A percentile compares a stretch with the other conserved stretches of the same genome.
phyloP scores from a whole-genome alignment of 2,113 vertebrate species.

The Glaucomys volans region DNA sequence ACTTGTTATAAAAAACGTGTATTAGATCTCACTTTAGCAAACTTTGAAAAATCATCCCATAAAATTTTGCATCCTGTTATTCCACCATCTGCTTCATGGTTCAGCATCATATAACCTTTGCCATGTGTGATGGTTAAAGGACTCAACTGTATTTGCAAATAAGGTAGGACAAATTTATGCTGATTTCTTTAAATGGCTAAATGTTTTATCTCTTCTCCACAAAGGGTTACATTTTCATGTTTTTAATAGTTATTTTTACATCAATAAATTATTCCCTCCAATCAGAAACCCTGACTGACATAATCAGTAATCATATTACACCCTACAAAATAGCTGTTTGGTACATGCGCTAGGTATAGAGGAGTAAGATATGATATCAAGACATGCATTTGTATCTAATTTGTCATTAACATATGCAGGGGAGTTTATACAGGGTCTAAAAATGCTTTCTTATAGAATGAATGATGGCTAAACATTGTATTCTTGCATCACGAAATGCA shows the following conservation, averaged over 20 bases:
- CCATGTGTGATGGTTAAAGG: constrained; percentile 21
- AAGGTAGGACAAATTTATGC: neutral
- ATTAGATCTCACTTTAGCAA: constrained; percentile 61
- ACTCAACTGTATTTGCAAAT: constrained; percentile 53
- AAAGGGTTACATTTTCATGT: neutral
- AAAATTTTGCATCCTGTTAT: constrained; percentile 63
- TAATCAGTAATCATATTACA: constrained; percentile 23
- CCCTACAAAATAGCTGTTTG: constrained; percentile 21
- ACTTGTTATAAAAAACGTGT: constrained; percentile 45
- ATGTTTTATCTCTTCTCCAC: neutral
- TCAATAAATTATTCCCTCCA: neutral
- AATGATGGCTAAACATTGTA: constrained; percentile 55
- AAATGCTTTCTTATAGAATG: constrained; percentile 26
- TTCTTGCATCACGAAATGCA: constrained; percentile 21
- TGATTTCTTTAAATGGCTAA: neutral
- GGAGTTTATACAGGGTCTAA: constrained; percentile 8
- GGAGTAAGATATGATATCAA: neutral
- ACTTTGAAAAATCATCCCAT: constrained; percentile 54
- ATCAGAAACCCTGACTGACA: neutral
- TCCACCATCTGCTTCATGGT: constrained; percentile 65
- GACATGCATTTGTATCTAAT: constrained; percentile 36
- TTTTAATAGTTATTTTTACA: neutral
- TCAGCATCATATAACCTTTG: constrained; percentile 23
- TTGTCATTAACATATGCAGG: neutral
- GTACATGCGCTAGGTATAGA: neutral